These are phyloP conservation scores for Campylomormyrus tamandua DNA, from an alignment of 2,113 vertebrate species.

Conservation along the genomic window DNA sequence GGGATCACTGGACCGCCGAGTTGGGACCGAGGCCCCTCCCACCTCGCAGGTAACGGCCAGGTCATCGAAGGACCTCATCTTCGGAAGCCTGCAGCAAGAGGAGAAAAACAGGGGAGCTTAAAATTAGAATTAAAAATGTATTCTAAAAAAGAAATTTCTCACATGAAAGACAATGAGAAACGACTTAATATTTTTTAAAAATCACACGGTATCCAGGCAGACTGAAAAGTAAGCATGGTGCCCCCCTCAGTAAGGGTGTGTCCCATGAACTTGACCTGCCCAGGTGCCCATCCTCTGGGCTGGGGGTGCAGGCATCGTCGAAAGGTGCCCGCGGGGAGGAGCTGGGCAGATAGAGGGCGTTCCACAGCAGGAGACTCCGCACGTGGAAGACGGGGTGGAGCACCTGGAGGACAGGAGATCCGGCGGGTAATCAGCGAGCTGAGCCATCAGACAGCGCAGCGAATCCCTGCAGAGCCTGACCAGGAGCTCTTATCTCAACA, in stretches of 20 bases:
- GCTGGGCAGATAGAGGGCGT: conserved; percentile 87
- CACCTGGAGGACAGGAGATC: conserved; percentile 61
- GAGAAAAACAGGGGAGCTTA: background rate
- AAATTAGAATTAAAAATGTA: background rate
- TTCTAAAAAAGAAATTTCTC: background rate
- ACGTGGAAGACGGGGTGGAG: conserved; percentile 94
- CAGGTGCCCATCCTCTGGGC: conserved; percentile 77
- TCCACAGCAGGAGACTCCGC: conserved; percentile 92
- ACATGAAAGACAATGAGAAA: background rate
- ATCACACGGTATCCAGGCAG: background rate
- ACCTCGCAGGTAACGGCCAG: conserved; percentile 80
- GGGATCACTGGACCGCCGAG: conserved; percentile 90
- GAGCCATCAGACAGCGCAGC: background rate
- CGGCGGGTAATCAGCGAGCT: background rate
- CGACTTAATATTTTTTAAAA: background rate
- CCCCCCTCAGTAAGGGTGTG: background rate
- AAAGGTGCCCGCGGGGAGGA: conserved; percentile 83
- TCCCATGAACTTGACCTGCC: conserved; percentile 67
- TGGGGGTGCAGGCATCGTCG: conserved; percentile 83
- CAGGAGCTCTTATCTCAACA: background rate
- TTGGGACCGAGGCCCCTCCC: conserved; percentile 60
- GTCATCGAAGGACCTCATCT: conserved; percentile 93
- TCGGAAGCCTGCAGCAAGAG: conserved; percentile 68
- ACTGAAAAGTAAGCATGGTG: background rate
- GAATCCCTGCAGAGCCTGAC: background rate